Evolutionary conservation across 2,888 invertebrate genomes (phyloP).

Genomic region (Ennomos quercinarius): DNA sequence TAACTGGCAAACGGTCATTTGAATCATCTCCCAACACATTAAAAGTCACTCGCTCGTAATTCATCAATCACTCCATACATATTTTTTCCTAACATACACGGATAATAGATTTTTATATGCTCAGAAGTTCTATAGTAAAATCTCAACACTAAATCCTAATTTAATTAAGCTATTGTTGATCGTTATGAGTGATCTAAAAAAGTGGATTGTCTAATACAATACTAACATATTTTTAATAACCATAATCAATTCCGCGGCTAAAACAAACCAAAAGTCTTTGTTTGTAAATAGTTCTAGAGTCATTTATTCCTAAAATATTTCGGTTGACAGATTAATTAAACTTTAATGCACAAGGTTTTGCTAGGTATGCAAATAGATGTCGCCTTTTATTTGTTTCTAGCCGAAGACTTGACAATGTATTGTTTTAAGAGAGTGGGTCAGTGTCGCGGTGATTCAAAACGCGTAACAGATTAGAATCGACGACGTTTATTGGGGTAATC

Average conservation of each 20-base stretch:
- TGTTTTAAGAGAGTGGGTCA: constrained; percentile 28
- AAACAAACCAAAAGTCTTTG: constrained; percentile 30
- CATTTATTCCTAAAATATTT: not conserved
- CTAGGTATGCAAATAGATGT: not conserved
- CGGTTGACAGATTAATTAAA: constrained; percentile 1
- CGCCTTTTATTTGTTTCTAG: constrained; percentile 39
- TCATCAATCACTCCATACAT: not conserved
- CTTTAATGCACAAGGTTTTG: not conserved
- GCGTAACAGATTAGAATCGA: constrained; percentile 78
- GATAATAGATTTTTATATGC: too few relatives aligned
- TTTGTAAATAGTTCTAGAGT: not conserved
- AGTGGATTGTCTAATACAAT: constrained; percentile 13
- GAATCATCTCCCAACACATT: not conserved
- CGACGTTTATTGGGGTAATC: constrained; percentile 88
- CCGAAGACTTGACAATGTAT: constrained; percentile 35
- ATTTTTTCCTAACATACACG: not conserved
- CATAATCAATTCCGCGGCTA: constrained; percentile 32
- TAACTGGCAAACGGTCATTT: too few relatives aligned
- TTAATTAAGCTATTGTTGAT: not conserved
- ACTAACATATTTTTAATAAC: constrained; percentile 4
- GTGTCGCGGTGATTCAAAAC: constrained; percentile 19
- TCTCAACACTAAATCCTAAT: not conserved
- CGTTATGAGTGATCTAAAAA: constrained; percentile 7
- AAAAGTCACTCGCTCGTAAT: not conserved
- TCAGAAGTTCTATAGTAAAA: not conserved